These are phyloP conservation scores for Craterocephalus amniculus DNA, from an alignment of 2,797 vertebrate genomes.

Conservation along the genomic window DNA sequence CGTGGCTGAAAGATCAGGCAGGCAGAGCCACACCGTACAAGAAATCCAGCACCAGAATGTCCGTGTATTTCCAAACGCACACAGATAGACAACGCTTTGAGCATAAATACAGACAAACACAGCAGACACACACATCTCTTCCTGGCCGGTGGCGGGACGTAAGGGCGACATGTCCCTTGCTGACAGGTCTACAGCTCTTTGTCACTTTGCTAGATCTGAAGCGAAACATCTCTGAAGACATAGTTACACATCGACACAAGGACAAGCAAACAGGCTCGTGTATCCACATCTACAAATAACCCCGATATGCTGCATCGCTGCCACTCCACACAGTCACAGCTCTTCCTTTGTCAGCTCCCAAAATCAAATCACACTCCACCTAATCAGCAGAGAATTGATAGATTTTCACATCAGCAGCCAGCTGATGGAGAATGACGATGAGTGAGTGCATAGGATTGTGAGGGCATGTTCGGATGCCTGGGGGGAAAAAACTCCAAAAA, in stretches of 20 bases:
- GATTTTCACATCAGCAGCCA: conserved; percentile 35
- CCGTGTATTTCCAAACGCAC: background rate
- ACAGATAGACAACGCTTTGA: background rate
- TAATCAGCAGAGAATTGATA: conserved; percentile 28
- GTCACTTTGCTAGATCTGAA: conserved; percentile 35
- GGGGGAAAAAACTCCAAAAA: background rate
- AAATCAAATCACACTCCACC: conserved; percentile 45
- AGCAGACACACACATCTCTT: background rate
- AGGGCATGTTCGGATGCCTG: background rate
- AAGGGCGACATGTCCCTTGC: background rate
- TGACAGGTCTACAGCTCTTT: conserved; percentile 29
- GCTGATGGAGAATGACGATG: conserved; percentile 10
- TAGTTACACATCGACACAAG: background rate
- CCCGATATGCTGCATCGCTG: conserved; percentile 34
- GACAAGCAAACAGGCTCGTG: conserved; percentile 17
- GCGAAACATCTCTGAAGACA: conserved; percentile 13
- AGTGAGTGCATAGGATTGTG: background rate
- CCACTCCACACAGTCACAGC: conserved; percentile 21
- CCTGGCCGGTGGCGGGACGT: conserved; percentile 17
- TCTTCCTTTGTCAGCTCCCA: conserved; percentile 29
- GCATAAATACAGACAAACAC: background rate
- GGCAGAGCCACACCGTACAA: background rate
- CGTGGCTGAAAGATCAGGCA: background rate
- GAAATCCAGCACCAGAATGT: background rate
- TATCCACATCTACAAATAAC: conserved; percentile 7